Conservation (phyloP, 2,888 invertebrate genomes). For the Spodoptera picta region DNA sequence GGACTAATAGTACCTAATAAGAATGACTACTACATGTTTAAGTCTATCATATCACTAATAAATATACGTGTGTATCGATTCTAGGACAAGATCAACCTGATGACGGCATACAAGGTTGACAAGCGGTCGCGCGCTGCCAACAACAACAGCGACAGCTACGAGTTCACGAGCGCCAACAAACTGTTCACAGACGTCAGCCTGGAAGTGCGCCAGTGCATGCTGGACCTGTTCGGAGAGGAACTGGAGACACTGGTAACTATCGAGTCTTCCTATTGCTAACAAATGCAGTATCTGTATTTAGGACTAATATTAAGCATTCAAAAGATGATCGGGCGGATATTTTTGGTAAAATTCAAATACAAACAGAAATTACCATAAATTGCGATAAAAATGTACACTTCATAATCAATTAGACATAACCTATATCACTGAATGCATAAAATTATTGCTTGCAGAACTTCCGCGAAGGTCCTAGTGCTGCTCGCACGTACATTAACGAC, state of each 20-base stretch:
- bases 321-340: no score
- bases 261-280: not conserved
- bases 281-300: not conserved
- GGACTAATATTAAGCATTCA: no score
- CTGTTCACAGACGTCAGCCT: slow-evolving; percentile 91
- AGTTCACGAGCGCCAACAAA: slow-evolving; percentile 93
- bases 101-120: slow-evolving; percentile 92
- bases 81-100: slow-evolving; percentile 91
- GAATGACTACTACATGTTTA: no score
- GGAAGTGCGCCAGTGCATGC: slow-evolving; percentile 91
- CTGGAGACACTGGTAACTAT: slow-evolving; percentile 84
- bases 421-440: not conserved
- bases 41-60: no score
- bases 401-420: no score
- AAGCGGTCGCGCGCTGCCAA: slow-evolving; percentile 87
- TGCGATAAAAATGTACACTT: no score
- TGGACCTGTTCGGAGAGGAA: slow-evolving; percentile 90
- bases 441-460: slow-evolving; percentile 87
- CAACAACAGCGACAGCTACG: slow-evolving; percentile 89
- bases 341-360: no score
- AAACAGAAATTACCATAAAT: no score
- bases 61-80: slow-evolving; percentile 39
- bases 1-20: no score
- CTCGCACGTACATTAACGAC: slow-evolving; percentile 91
- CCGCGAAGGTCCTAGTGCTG: slow-evolving; percentile 87